Evolutionary conservation across 1,140 invertebrate genomes (phyloP).

Genomic region (Drosophila melanogaster): DNA sequence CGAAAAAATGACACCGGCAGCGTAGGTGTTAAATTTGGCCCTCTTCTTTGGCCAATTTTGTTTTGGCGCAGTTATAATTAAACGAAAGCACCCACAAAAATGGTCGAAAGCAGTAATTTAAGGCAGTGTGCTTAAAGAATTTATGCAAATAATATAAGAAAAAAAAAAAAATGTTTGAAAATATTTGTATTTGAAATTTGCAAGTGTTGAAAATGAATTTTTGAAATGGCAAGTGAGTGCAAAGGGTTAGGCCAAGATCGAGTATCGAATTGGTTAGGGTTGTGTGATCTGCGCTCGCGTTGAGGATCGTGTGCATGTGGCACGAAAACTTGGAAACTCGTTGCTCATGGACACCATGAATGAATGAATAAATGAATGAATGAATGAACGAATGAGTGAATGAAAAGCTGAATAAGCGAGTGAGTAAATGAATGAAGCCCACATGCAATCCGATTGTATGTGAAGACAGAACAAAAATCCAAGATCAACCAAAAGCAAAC

Average conservation of each 20-base stretch:
- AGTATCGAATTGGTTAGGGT: conserved; percentile 5
- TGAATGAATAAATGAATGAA: too few species aligned
- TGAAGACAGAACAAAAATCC: conserved; percentile 6
- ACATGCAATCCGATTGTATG: conserved; percentile 41
- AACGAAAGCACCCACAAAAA: conserved; percentile 54
- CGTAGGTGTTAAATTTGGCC: conserved; percentile 52
- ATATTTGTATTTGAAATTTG: too few species aligned
- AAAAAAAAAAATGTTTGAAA: neutral
- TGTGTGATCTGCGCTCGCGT: conserved; percentile 32
- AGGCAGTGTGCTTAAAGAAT: neutral
- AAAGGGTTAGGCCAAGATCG: conserved; percentile 21
- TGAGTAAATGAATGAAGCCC: conserved; percentile 45
- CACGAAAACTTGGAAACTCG: conserved; percentile 56
- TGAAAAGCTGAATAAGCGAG: conserved; percentile 23
- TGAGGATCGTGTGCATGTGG: conserved; percentile 45
- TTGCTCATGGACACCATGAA: conserved; percentile 56
- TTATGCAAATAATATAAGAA: neutral
- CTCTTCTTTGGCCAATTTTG: conserved; percentile 22
- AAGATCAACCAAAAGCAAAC: conserved; percentile 19
- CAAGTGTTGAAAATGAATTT: neutral
- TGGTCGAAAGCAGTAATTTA: neutral
- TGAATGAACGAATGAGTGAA: conserved; percentile 42
- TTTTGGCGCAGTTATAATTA: conserved; percentile 47
- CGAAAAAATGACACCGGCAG: conserved; percentile 15
- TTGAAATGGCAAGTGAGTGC: conserved; percentile 2